Evolutionary conservation across 1,140 invertebrate species (phyloP).

Genomic region (Trichomalopsis sarcophagae): DNA sequence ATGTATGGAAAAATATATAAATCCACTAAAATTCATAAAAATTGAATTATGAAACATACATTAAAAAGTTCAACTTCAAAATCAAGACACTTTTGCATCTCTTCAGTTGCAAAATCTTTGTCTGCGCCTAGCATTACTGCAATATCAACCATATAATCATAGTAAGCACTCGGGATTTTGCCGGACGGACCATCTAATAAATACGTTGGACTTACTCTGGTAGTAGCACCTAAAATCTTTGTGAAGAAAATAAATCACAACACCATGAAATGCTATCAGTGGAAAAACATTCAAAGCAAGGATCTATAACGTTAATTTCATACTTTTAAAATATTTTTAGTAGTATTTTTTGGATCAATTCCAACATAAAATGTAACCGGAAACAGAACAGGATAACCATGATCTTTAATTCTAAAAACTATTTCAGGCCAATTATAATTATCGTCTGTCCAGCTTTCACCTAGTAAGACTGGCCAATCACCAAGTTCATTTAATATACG

Average conservation of each 20-base stretch:
- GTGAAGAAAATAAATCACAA: conserved; percentile 78
- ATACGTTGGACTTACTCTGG: conserved; percentile 2
- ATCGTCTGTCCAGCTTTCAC: conserved; percentile 82
- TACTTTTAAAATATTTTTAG: conserved; percentile 13
- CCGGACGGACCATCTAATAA: neutral
- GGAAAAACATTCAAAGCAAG: neutral
- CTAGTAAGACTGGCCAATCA: conserved; percentile 92
- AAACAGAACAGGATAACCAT: conserved; percentile 92
- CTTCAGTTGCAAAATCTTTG: conserved; percentile 68
- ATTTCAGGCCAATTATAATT: conserved; percentile 86
- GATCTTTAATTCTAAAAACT: conserved; percentile 85
- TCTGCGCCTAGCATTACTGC: conserved; percentile 91
- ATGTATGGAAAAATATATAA: neutral
- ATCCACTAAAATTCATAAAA: neutral
- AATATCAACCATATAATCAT: conserved; percentile 88
- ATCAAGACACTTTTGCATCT: conserved; percentile 76
- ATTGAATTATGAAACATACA: conserved; percentile 63
- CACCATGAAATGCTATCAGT: neutral
- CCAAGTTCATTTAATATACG: conserved; percentile 84
- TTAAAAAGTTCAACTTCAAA: conserved; percentile 79
- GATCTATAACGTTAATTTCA: conserved; percentile 84
- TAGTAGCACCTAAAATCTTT: neutral
- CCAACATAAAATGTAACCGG: conserved; percentile 56
- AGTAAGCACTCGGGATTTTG: neutral
- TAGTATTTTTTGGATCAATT: neutral